Percentiles rank a stretch among this genome's conserved stretches.
Conservation (phyloP, 35 echinoderm and acorn worm species). For the Apostichopus parvimensis region DNA sequence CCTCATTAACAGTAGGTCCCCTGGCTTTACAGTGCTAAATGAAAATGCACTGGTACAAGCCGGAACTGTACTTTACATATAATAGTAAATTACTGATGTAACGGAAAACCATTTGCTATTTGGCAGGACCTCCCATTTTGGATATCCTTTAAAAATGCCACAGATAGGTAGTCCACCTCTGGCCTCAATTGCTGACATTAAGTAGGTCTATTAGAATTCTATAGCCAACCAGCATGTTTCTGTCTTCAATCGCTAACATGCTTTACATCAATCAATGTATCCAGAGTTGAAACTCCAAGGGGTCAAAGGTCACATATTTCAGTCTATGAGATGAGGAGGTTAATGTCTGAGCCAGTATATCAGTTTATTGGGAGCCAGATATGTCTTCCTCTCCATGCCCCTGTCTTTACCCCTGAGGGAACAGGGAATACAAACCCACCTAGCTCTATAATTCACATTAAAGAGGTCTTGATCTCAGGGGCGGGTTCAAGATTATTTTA, state of each 20-base stretch:
- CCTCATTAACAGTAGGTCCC: no score
- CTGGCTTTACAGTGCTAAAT: no score
- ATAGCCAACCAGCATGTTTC: neutral
- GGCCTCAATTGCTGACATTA: slow-evolving; percentile 12
- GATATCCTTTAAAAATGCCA: no score
- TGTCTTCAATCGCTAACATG: neutral
- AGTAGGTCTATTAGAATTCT: slow-evolving; percentile 9
- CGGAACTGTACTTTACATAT: no score
- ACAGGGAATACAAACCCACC: neutral
- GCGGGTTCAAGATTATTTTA: neutral
- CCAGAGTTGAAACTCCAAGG: neutral
- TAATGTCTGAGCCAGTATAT: slow-evolving; percentile 42
- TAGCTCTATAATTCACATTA: slow-evolving; percentile 16
- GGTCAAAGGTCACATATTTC: slow-evolving; percentile 45
- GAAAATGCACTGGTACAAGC: no score
- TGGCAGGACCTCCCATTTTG: no score
- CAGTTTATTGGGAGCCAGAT: slow-evolving; percentile 25
- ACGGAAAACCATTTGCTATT: no score
- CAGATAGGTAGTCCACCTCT: neutral
- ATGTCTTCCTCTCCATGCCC: neutral
- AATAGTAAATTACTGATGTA: no score
- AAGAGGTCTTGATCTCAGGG: slow-evolving; percentile 11
- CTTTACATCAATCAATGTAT: slow-evolving; percentile 29
- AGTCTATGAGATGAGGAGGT: slow-evolving; percentile 44
- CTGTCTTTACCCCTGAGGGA: slow-evolving; percentile 23